phyloP scores from a whole-genome alignment of 2,113 vertebrate species.

The Tychaedon coryphoeus region DNA sequence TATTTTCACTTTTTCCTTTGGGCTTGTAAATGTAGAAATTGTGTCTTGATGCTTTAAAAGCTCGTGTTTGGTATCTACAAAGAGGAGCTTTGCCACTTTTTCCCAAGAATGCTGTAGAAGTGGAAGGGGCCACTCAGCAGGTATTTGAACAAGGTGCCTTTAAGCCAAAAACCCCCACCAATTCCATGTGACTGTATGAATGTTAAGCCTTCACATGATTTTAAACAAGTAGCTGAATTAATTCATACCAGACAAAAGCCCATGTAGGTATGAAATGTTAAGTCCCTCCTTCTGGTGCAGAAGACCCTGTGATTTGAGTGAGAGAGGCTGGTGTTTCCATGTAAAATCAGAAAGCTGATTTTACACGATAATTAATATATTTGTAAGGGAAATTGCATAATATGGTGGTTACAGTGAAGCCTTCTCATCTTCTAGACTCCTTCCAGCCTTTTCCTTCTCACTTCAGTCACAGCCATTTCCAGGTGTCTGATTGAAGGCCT shows the following conservation, averaged over 20 bases:
- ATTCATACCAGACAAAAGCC: neutral
- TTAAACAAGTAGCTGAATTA: neutral
- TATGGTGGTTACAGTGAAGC: neutral
- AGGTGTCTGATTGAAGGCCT: neutral
- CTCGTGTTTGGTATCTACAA: neutral
- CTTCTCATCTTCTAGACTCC: neutral
- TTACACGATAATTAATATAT: neutral
- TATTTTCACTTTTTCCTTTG: neutral
- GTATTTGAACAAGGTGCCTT: neutral
- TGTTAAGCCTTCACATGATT: neutral
- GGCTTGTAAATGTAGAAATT: neutral
- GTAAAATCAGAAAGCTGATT: neutral
- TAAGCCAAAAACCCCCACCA: rapidly evolving
- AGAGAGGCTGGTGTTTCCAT: neutral
- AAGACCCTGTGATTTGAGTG: neutral
- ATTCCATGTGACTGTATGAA: neutral
- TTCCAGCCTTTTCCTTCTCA: neutral
- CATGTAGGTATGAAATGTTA: neutral
- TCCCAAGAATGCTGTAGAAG: neutral
- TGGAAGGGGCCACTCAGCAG: neutral
- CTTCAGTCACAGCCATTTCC: neutral
- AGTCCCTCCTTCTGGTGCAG: neutral
- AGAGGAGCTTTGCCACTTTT: neutral
- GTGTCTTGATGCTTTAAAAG: neutral
- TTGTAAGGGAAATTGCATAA: neutral